Evolutionary conservation across 2,888 invertebrate species (phyloP), one percentile per base, ranked within the genome.

Genomic region (Lithosia quadra): DNA sequence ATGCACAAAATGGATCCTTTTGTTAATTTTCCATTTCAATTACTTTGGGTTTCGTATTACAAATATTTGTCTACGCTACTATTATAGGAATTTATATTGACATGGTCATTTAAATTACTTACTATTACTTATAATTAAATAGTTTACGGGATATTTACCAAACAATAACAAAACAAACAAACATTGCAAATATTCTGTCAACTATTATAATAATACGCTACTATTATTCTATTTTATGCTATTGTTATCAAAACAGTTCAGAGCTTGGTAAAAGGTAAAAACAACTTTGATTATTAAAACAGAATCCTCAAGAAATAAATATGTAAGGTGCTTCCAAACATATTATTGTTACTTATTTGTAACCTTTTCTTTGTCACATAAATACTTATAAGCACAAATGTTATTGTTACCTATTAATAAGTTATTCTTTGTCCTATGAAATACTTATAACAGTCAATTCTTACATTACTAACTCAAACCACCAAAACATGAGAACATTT

Each of bases 1-100:
- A 83, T 76, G 68, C 0, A 18, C 33, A 10, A 61, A 8, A 28
- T 33, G 59, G n/a, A 2, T 49, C n/a, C 9, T 49, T 49, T 49
- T n/a, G 49, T n/a, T 9, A 13, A 56, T 22, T 22, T 2, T n/a
- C n/a, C n/a, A n/a, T n/a, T n/a, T n/a, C n/a, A n/a, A n/a, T n/a
- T 13, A 56, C 55, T 56, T 24, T 43, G 15, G 15, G n/a, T n/a
- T n/a, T n/a, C n/a, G n/a, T n/a, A n/a, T n/a, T n/a, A n/a, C n/a
- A n/a, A n/a, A n/a, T n/a, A n/a, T n/a, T n/a, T n/a, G n/a, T n/a
- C n/a, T n/a, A n/a, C n/a, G n/a, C n/a, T n/a, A n/a, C n/a, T n/a
- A n/a, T n/a, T n/a, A n/a, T n/a, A n/a, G n/a, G n/a, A n/a, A n/a
- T n/a, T n/a, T n/a, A n/a, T n/a, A n/a, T n/a, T n/a, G n/a, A n/a